phyloP scores from a whole-genome alignment of 2,113 vertebrate species.

The Chaetodon auriga region DNA sequence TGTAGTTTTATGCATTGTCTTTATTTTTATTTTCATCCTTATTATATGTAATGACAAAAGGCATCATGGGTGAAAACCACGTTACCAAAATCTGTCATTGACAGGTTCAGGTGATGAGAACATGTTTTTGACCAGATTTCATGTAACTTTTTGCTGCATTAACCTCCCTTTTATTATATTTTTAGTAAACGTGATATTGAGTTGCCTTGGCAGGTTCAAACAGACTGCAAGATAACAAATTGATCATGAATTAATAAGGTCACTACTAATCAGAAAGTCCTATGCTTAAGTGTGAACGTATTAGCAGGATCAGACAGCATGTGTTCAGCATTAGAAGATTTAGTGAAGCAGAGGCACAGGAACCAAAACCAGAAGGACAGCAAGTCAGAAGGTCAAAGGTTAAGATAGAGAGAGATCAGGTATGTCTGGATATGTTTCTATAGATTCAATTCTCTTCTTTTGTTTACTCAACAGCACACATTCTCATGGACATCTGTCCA shows the following conservation, averaged over 20 bases:
- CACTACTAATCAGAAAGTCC: constrained; percentile 46
- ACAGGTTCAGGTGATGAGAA: constrained; percentile 8
- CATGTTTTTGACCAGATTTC: neutral
- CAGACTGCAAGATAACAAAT: constrained; percentile 50
- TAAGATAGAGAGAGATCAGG: constrained; percentile 35
- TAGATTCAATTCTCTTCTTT: constrained; percentile 6
- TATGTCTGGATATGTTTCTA: neutral
- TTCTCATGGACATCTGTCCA: neutral
- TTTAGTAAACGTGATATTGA: constrained; percentile 42
- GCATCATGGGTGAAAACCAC: too few species aligned
- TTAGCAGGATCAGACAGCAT: constrained; percentile 29
- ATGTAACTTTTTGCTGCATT: neutral
- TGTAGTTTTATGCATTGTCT: too few species aligned
- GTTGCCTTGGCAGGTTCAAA: constrained; percentile 35
- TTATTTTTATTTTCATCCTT: too few species aligned
- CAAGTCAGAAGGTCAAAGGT: constrained; percentile 36
- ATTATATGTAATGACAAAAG: neutral
- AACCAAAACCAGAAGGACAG: constrained; percentile 19
- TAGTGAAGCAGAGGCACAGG: neutral
- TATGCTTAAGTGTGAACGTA: constrained; percentile 14
- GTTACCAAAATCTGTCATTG: too few species aligned
- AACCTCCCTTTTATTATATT: constrained; percentile 24
- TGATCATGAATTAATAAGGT: constrained; percentile 66
- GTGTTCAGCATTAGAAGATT: constrained; percentile 40
- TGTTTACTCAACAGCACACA: constrained; percentile 13